Evolutionary conservation across 1,140 invertebrate genomes (phyloP).

Genomic region (Atopsyche davidsoni): DNA sequence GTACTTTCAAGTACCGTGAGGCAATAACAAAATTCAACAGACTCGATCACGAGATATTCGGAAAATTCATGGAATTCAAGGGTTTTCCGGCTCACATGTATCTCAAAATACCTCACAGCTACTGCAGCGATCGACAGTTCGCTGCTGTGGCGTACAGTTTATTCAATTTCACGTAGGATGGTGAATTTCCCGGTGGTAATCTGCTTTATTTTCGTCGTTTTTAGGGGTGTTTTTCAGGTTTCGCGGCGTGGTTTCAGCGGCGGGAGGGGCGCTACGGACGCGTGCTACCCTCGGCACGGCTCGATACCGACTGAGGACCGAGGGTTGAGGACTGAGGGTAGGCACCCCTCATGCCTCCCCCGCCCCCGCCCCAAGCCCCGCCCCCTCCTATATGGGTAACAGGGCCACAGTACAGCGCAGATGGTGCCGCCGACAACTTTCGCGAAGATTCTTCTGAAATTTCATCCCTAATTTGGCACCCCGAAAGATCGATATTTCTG

Average conservation of each 20-base stretch:
- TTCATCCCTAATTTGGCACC: too few relatives aligned
- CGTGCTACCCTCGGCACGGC: conserved; percentile 18
- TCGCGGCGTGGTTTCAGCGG: not conserved
- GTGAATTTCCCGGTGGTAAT: conserved; percentile 2
- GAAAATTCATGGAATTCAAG: too few relatives aligned
- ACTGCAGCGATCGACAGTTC: too few relatives aligned
- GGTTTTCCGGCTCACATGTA: too few relatives aligned
- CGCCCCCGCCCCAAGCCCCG: not conserved
- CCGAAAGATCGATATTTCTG: too few relatives aligned
- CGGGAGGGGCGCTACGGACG: conserved; percentile 6
- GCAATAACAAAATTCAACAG: too few relatives aligned
- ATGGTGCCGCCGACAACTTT: not conserved
- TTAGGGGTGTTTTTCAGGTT: not conserved
- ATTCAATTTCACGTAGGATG: too few relatives aligned
- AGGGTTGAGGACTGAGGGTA: not conserved
- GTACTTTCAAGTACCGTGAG: too few relatives aligned
- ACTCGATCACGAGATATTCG: too few relatives aligned
- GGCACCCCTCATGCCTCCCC: conserved; percentile 2
- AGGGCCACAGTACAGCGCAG: conserved; percentile 5
- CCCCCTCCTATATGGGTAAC: conserved; percentile 3
- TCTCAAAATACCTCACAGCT: too few relatives aligned
- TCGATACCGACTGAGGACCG: conserved; percentile 28
- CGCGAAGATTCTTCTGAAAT: too few relatives aligned
- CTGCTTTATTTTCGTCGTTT: not conserved
- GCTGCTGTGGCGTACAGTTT: too few relatives aligned